Evolutionary conservation across 2,113 vertebrate species (phyloP).

Genomic region (Opisthocomus hoazin): DNA sequence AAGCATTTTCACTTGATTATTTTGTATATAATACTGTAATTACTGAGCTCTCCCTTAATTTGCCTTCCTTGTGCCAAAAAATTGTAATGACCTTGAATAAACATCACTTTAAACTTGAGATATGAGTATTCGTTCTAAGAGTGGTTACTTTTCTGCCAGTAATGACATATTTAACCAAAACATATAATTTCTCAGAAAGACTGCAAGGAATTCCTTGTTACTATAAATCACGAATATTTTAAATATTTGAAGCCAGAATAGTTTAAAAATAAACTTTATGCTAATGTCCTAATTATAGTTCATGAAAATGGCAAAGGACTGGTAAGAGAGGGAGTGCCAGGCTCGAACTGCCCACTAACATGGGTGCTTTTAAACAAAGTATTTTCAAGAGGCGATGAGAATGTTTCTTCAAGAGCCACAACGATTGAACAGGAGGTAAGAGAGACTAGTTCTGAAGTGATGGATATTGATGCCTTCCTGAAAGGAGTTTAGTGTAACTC

Average conservation of each 20-base stretch:
- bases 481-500: neutral
- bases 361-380: neutral
- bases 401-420: neutral
- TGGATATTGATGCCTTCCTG: neutral
- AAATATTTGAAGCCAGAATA: neutral
- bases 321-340: neutral
- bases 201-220: conserved; percentile 30
- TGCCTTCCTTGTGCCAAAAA: neutral
- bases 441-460: neutral
- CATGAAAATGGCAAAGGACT: neutral
- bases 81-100: conserved; percentile 6
- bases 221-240: neutral
- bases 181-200: neutral
- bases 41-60: conserved; percentile 2
- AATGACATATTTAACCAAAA: neutral
- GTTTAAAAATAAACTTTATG: neutral
- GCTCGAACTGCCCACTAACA: neutral
- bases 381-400: neutral
- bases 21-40: neutral
- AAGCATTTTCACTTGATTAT: neutral
- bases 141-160: neutral
- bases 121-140: neutral
- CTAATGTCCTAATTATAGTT: neutral
- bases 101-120: neutral
- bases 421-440: neutral